A percentile compares a stretch with the other conserved stretches of the same genome.
These are phyloP conservation scores for Yponomeuta malinellus DNA, from an alignment of 2,888 invertebrate species.

Conservation along the genomic window DNA sequence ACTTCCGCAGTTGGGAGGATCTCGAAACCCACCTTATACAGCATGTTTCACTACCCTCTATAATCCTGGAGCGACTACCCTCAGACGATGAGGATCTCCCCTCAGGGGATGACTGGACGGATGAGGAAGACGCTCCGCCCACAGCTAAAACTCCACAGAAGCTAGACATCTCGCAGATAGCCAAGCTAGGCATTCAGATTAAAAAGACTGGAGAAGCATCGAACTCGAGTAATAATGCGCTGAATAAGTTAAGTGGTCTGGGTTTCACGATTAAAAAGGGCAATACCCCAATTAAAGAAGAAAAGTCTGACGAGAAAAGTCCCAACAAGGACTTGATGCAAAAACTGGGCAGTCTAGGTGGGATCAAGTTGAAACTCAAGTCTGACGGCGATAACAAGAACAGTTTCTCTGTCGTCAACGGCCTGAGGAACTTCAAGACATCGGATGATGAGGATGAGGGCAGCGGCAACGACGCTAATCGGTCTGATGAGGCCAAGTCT, in stretches of 20 bases:
- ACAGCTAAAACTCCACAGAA: constrained; percentile 53
- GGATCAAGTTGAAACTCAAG: constrained; percentile 64
- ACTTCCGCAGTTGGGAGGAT: constrained; percentile 60
- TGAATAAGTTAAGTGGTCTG: constrained; percentile 61
- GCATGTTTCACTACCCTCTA: constrained; percentile 73
- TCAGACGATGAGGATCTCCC: constrained; percentile 67
- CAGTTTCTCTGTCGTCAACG: constrained; percentile 64
- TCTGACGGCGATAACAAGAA: constrained; percentile 58
- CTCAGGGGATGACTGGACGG: constrained; percentile 66
- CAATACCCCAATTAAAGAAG: constrained; percentile 53
- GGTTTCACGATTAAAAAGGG: constrained; percentile 67
- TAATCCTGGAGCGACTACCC: constrained; percentile 66
- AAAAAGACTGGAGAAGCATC: constrained; percentile 46
- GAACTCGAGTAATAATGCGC: constrained; percentile 37
- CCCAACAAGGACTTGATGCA: constrained; percentile 45
- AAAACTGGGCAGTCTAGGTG: constrained; percentile 61
- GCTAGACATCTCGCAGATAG: constrained; percentile 59
- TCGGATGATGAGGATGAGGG: constrained; percentile 58
- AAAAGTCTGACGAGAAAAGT: constrained; percentile 33
- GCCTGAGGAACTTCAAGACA: constrained; percentile 60
- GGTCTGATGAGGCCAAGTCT: constrained; percentile 30
- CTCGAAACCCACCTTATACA: constrained; percentile 71
- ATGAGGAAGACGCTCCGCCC: constrained; percentile 50
- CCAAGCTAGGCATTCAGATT: constrained; percentile 53
- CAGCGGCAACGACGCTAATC: constrained; percentile 44